Percentiles rank a stretch among this genome's conserved stretches.
These are phyloP conservation scores for Oreortyx pictus DNA, from an alignment of 2,797 vertebrate genomes.

Conservation along the genomic window DNA sequence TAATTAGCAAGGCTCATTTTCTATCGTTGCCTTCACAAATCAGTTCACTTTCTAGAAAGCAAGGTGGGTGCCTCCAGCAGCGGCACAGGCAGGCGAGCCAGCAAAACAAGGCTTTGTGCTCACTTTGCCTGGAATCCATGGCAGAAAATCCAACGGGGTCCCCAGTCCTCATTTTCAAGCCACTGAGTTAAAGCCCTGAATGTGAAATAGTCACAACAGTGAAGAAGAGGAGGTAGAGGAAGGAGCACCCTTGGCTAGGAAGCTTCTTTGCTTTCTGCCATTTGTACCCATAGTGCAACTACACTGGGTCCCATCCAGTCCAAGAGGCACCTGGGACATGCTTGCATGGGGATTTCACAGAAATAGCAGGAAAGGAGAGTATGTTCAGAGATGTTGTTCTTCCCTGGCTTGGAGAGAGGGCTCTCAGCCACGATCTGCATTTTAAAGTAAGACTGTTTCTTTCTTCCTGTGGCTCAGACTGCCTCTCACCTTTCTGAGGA, in stretches of 20 bases:
- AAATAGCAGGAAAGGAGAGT: not conserved
- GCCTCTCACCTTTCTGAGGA: not conserved
- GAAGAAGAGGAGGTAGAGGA: not conserved
- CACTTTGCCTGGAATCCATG: rapidly evolving
- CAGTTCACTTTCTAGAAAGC: slow-evolving; percentile 22
- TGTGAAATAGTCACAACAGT: not conserved
- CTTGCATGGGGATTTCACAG: rapidly evolving
- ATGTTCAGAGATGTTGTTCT: not conserved
- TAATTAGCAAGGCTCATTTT: slow-evolving; percentile 24
- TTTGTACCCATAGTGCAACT: not conserved
- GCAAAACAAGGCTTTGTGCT: not conserved
- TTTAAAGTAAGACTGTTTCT: not conserved
- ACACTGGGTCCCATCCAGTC: not conserved
- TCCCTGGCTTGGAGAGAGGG: not conserved
- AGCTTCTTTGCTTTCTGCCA: not conserved
- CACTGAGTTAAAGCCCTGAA: not conserved
- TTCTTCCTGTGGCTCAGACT: rapidly evolving
- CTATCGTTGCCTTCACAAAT: not conserved
- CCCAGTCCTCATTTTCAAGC: not conserved
- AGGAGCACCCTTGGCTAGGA: not conserved
- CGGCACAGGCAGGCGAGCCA: not conserved
- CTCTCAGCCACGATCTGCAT: not conserved
- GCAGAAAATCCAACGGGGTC: not conserved
- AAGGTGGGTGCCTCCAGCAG: not conserved
- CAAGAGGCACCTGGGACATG: not conserved